Percentiles rank a stretch among this genome's conserved stretches.
Evolutionary conservation across 2,113 vertebrate genomes (phyloP).

Genomic region (Rhabdornis inornatus): DNA sequence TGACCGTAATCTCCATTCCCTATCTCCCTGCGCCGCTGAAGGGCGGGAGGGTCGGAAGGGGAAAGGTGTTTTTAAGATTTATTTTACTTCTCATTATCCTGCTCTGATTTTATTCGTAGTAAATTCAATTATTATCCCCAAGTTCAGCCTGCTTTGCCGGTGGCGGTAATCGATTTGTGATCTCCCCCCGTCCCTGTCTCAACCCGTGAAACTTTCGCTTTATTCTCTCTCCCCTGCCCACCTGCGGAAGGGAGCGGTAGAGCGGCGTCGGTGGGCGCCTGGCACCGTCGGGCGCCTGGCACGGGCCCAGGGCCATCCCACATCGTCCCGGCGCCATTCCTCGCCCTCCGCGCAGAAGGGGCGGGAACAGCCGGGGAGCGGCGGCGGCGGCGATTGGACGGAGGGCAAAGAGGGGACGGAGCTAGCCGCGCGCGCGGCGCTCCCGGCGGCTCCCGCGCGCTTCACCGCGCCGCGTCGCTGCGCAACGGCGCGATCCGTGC

Average conservation of each 20-base stretch:
- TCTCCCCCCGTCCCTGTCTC: background rate
- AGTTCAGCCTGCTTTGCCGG: background rate
- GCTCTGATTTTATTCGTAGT: background rate
- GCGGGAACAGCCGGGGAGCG: background rate
- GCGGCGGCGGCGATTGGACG: background rate
- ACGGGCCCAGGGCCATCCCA: fast-evolving
- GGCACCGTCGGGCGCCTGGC: fast-evolving
- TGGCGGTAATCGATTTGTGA: too few relatives aligned
- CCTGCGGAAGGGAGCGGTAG: fast-evolving
- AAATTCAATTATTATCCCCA: background rate
- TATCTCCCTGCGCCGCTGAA: background rate
- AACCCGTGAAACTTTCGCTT: background rate
- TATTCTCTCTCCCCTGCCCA: background rate
- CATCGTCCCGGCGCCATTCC: too few relatives aligned
- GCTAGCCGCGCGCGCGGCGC: too few relatives aligned
- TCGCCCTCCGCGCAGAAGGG: background rate
- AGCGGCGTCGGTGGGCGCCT: fast-evolving
- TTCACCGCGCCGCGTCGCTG: too few relatives aligned
- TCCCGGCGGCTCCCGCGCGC: too few relatives aligned
- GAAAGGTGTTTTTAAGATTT: background rate
- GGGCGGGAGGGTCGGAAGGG: too few relatives aligned
- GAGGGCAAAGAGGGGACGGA: background rate
- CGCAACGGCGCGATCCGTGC: too few relatives aligned
- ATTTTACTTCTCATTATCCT: background rate
- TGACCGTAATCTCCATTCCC: background rate